Base-by-base conservation (phyloP, 92 coral and sea anemone genomes). In the Palythoa grandiflora region DNA sequence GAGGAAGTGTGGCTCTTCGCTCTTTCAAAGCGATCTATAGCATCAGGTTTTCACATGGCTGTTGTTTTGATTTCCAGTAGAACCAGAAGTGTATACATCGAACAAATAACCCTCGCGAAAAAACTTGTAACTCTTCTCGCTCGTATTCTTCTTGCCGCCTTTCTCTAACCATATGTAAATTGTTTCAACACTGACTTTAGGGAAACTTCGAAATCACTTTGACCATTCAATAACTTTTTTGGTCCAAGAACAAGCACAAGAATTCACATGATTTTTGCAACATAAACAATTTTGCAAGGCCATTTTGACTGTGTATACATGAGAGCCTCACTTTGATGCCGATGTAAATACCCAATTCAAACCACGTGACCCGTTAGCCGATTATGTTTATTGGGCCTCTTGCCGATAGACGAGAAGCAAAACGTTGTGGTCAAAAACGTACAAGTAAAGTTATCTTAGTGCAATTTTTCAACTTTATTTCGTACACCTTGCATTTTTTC, bases 301-400 rank as follows among this genome's bases (percentile, higher is more conserved):
- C 72, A 79, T 79, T 79, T 40, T 53, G 77, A 63, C 14, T 37
- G 28, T 51, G 28, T 80, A 65, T 38, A 21, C 9, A 1, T 44
- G 47, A 50, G 60, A 20, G 53, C 87, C 78, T 76, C 90, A 52
- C 72, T 40, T 88, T 88, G 80, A 17, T 48, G 16, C 57, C 68
- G 20, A 89, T 85, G 86, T 84, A 89, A 85, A 85, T 75, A 89
- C 92, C 92, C 92, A 89, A 77, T 89, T 83, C 78, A 89, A 76
- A 35, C 77, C 92, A 89, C 92, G 89, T 79, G 81, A 79, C 68
- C 6, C 73, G 70, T 51, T 51, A 51, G 86, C 79, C 84, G 92
- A 75, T 59, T 89, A 17, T 75, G 92, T 89, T 79, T 89, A 83
- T 80, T 51, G 28, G 28, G 28, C 28, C 28, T 28, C 28, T 28